Evolutionary conservation across 2,888 invertebrate species (phyloP), one percentile per base, ranked within the genome.

Genomic region (Drosophila quinaria): DNA sequence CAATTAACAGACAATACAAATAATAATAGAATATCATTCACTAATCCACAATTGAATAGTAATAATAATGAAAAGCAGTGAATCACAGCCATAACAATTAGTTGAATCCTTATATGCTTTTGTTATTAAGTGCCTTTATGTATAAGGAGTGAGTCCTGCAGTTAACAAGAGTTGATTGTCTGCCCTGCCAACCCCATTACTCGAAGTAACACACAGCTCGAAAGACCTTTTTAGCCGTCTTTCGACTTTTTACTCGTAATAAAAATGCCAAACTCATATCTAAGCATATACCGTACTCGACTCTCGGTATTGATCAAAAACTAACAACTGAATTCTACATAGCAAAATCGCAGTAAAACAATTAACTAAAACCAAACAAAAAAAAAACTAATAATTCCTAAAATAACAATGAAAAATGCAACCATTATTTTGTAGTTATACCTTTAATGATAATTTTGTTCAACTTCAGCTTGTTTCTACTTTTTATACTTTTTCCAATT

Each of bases 261-360:
- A 39, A 25, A 80, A 58, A 42, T 46, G 41, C 54, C 59, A 55
- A 60, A 10, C 33, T 17, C 31, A 50, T 46, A 62, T 44, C 56
- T 54, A 66, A 50, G 67, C 81, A 77, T 70, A 55, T 61, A 33
- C 58, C 51, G 37, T 65, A 60, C 42, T 25, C 61, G 62, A 55
- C 51, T 58, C 61, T 70, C 39, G 56, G 33, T 42, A 25, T 51
- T 56, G 49, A 22, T 66, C 31, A 49, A 59, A 56, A 70, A 46
- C 8, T 15, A 46, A 55, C 51, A 56, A 73, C 64, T 75, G 90
- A 88, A 89, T 89, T 87, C 87, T 87, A 87, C 90, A 87, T 87
- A 87, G 86, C 86, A 87, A 70, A 70, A 60, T 37, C 82, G 78
- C 67, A 68, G 49, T 42, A 64, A 61, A 33, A 58, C 42, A 33